These are phyloP conservation scores for Daubentonia madagascariensis DNA, from an alignment of 2,113 vertebrate genomes.

Conservation along the genomic window DNA sequence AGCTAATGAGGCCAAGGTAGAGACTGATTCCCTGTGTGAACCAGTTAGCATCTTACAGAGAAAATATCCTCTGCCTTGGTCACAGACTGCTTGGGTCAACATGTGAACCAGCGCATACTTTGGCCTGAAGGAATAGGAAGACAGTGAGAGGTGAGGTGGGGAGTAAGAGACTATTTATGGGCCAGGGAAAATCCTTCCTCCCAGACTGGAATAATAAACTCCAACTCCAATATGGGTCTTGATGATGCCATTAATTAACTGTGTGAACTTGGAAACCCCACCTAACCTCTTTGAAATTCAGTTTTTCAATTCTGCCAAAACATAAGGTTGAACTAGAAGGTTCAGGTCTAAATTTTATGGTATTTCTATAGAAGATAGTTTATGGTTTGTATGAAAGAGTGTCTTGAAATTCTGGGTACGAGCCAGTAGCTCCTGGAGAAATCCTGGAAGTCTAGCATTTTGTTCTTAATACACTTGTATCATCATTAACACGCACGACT, in stretches of 20 bases:
- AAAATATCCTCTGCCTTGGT: neutral
- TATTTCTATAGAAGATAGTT: neutral
- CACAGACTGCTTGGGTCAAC: neutral
- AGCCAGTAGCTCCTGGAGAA: neutral
- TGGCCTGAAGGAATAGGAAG: neutral
- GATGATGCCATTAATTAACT: neutral
- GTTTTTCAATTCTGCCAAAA: slow-evolving; percentile 15
- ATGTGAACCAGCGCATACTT: neutral
- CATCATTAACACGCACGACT: neutral
- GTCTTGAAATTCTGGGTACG: neutral
- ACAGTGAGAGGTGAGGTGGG: neutral
- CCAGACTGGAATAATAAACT: neutral
- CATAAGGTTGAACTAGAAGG: neutral
- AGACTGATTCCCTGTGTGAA: neutral
- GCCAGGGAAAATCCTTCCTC: neutral
- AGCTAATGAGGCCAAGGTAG: neutral
- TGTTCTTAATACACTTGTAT: neutral
- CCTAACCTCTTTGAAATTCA: slow-evolving; percentile 15
- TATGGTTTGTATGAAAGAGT: neutral
- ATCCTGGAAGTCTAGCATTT: neutral
- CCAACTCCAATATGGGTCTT: neutral
- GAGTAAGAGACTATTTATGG: neutral
- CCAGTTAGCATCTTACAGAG: slow-evolving; percentile 7
- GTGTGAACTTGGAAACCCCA: neutral
- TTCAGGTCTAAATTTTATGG: neutral